Percentiles rank a stretch among this genome's conserved stretches.
phyloP scores from a whole-genome alignment of 2,113 vertebrate species.

The Calidris pugnax region DNA sequence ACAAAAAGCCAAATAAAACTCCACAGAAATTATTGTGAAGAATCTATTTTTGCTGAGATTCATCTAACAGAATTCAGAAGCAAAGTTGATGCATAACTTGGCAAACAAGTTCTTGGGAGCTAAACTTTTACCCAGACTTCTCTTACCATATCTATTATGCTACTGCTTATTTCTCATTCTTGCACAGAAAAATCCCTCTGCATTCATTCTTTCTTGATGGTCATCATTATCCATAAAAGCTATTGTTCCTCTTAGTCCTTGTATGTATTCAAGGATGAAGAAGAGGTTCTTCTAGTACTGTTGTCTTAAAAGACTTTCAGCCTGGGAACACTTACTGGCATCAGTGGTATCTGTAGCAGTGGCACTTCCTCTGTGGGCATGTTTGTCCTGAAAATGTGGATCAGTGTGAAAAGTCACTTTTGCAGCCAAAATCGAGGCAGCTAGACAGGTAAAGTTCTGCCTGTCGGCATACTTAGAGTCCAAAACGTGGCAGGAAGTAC shows the following conservation, averaged over 20 bases:
- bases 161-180: not conserved
- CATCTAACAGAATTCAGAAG: not conserved
- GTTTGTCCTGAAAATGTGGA: not conserved
- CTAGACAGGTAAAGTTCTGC: not conserved
- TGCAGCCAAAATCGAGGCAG: not conserved
- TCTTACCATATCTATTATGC: rapidly evolving
- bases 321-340: not conserved
- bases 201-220: not conserved
- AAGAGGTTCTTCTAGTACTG: not conserved
- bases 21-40: not conserved
- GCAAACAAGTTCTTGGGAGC: not conserved
- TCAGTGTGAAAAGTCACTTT: not conserved
- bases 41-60: not conserved
- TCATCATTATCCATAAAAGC: not conserved
- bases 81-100: not conserved
- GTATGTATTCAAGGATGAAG: not conserved
- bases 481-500: not conserved
- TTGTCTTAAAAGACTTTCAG: not conserved
- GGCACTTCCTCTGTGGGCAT: not conserved
- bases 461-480: not conserved
- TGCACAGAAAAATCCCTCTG: not conserved
- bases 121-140: not conserved
- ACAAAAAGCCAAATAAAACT: not conserved
- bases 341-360: not conserved
- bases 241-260: not conserved